phyloP scores from a whole-genome alignment of 1,140 invertebrate genomes.

The Drosophila nasuta region DNA sequence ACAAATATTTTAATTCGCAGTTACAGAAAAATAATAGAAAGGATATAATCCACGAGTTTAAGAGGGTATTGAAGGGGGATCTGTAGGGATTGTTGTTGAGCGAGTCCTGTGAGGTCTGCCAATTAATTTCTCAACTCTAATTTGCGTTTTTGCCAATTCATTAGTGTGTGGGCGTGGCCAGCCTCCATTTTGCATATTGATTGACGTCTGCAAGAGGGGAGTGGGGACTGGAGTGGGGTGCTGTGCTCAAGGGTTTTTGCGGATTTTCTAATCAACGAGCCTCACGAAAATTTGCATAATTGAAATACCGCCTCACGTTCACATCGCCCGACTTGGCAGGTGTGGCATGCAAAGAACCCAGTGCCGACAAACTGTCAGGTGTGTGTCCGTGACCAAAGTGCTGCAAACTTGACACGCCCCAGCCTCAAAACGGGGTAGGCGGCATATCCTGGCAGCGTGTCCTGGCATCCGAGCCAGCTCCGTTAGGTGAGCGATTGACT shows the following conservation, averaged over 20 bases:
- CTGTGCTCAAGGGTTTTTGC: conserved; percentile 49
- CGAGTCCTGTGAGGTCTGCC: conserved; percentile 39
- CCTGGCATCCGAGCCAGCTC: neutral
- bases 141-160: conserved; percentile 72
- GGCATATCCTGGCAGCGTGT: neutral
- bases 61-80: neutral
- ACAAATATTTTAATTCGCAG: conserved; percentile 49
- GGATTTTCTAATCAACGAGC: conserved; percentile 79
- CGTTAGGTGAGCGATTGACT: conserved; percentile 61
- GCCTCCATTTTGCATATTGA: conserved; percentile 58
- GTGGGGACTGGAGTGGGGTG: no score
- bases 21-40: neutral
- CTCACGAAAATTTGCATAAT: conserved; percentile 76
- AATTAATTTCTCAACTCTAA: conserved; percentile 76
- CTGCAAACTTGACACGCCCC: conserved; percentile 40
- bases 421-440: no score
- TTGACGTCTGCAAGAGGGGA: conserved; percentile 47
- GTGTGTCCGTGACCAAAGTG: conserved; percentile 43
- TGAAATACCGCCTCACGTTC: conserved; percentile 65
- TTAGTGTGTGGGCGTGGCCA: conserved; percentile 38
- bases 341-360: conserved; percentile 10
- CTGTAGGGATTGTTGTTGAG: neutral
- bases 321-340: conserved; percentile 19
- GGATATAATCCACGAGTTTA: neutral
- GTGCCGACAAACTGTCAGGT: conserved; percentile 11